Base-by-base conservation (phyloP, 2,888 invertebrate species). In the Macropis europaea region DNA sequence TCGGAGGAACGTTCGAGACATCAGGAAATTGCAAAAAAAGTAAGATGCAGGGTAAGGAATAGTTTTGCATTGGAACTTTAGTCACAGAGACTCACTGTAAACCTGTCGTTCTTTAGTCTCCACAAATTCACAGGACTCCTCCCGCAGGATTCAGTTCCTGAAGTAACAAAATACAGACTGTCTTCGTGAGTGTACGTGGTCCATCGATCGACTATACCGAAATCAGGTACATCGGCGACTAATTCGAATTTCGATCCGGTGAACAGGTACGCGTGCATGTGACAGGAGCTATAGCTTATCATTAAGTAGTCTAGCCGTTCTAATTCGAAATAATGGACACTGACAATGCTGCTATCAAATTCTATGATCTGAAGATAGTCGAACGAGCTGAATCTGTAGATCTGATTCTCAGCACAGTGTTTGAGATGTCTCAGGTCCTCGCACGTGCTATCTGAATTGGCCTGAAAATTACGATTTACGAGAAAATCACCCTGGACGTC, bases 331-430 rank as follows among this genome's bases (percentile, higher is more conserved):
- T 88, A 79, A 75, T 88, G 86, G 4, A 89, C 63, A 34, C 86
- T 84, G 22, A 76, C 64, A 13, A 91, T 84, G 2, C 63, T 45
- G 1, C 73, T 45, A 13, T 86, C 71, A 32, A 88, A 89, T 30
- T 87, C 70, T 1, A 91, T 64, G 1, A 79, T 64, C 77, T 90
- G 90, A 1, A 89, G 66, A 52, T 89, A 86, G 40, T 92, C 91
- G 43, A 93, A 90, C 75, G 91, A 90, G 80, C 91, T 91, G 50
- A 92, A 90, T 72, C 89, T 89, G 79, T 91, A 91, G 24, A 91
- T 86, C 83, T 91, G 90, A 3, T 88, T 86, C 52, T 89, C 83
- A 0, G 89, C 84, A 0, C 22, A 45, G 3, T 17, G 50, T 54
- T 77, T 73, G 19, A 86, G 45, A 2, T 15, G 7, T 2, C 19